Conservation (phyloP, 2,113 vertebrate genomes). For the Chroicocephalus ridibundus region DNA sequence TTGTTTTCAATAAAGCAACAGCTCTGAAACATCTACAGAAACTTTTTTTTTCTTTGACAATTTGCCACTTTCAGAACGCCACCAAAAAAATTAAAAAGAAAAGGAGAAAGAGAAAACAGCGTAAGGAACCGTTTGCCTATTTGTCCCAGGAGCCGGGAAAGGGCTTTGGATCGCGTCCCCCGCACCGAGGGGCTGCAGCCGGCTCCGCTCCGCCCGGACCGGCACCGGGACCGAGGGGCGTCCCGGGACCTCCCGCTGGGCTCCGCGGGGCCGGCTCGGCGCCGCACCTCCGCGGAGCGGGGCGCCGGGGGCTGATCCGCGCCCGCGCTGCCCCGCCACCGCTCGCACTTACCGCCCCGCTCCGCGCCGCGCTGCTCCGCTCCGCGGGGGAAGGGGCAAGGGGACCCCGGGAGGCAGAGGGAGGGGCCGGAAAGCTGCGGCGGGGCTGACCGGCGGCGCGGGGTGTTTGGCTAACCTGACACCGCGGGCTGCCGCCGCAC, state of each 20-base stretch:
- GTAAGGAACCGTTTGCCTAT: not conserved
- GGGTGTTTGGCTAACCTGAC: not conserved
- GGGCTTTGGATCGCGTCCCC: not conserved
- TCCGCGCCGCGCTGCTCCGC: not conserved
- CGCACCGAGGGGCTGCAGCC: not conserved
- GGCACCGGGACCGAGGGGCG: not conserved
- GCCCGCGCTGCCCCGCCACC: not conserved
- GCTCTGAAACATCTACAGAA: not conserved
- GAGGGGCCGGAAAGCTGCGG: slow-evolving; percentile 71
- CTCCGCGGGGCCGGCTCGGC: not conserved
- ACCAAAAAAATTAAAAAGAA: not conserved
- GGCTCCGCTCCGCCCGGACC: not conserved
- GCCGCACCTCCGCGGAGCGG: not conserved
- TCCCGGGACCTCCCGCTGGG: not conserved
- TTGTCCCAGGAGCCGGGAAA: not conserved
- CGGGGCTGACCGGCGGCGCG: not conserved
- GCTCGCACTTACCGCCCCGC: not conserved
- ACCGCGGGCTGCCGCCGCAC: not conserved
- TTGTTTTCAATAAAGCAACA: not conserved
- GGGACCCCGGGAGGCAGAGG: slow-evolving; percentile 49
- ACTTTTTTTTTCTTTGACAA: not conserved
- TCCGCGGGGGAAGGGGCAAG: not conserved
- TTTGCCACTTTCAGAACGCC: not conserved
- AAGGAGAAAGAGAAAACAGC: not conserved
- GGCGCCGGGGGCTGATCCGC: not conserved